Evolutionary conservation across 2,888 invertebrate species (phyloP).

Genomic region (Zootermopsis nevadensis): DNA sequence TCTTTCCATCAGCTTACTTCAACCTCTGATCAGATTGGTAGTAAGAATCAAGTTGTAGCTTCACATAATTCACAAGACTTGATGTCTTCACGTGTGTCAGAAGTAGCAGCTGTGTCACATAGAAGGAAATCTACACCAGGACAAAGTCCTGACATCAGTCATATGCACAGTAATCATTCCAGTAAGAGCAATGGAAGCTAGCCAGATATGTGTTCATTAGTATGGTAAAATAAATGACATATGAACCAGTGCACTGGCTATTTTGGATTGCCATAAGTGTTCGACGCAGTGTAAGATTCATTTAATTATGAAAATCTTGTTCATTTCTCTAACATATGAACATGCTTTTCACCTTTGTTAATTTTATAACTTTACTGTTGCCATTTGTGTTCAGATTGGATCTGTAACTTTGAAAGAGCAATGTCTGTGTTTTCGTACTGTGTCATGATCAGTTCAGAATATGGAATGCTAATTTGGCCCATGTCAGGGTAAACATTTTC

Average conservation of each 20-base stretch:
- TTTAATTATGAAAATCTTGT: no score
- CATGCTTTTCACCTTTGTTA: neutral
- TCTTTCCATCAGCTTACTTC: slow-evolving; percentile 52
- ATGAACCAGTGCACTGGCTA: no score
- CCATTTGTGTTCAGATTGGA: slow-evolving; percentile 23
- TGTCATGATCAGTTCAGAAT: neutral
- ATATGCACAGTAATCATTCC: slow-evolving; percentile 32
- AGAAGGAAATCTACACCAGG: slow-evolving; percentile 29
- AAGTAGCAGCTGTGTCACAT: neutral
- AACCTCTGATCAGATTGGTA: neutral
- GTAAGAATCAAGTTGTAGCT: slow-evolving; percentile 16
- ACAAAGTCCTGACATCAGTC: slow-evolving; percentile 25
- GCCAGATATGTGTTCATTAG: slow-evolving; percentile 29
- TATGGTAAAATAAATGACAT: neutral
- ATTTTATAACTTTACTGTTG: neutral
- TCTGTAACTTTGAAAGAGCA: neutral
- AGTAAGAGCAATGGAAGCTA: slow-evolving; percentile 35
- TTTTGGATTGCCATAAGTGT: no score
- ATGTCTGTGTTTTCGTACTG: neutral
- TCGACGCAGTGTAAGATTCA: no score
- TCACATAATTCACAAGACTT: slow-evolving; percentile 26
- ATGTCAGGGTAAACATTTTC: neutral
- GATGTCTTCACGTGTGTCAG: slow-evolving; percentile 5
- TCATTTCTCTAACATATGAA: neutral
- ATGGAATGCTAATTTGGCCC: neutral